Evolutionary conservation across 2,797 vertebrate species (phyloP).

Genomic region (Myripristis murdjan): DNA sequence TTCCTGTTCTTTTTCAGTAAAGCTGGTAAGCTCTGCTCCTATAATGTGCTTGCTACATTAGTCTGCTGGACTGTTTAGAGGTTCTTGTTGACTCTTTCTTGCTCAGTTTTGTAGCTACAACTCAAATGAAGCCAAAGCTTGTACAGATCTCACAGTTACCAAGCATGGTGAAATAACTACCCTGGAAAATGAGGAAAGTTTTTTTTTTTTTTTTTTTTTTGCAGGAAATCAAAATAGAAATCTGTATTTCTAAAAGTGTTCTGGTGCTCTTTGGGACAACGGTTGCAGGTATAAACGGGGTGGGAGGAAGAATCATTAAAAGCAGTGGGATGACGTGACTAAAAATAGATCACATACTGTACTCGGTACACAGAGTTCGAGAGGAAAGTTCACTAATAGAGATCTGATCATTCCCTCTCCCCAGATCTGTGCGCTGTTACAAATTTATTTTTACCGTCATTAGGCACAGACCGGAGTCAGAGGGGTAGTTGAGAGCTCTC

Average conservation of each 20-base stretch:
- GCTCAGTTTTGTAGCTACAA: background rate
- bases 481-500: background rate
- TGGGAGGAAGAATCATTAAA: no score
- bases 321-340: no score
- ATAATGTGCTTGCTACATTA: background rate
- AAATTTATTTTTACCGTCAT: background rate
- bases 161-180: no score
- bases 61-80: background rate
- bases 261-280: no score
- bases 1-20: no score
- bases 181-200: no score
- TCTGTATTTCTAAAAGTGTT: no score
- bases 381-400: slow-evolving; percentile 8
- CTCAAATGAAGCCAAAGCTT: background rate
- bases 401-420: background rate
- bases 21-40: no score
- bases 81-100: background rate
- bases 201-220: no score
- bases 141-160: no score
- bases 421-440: background rate
- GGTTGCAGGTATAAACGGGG: no score
- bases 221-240: no score
- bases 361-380: slow-evolving; percentile 2
- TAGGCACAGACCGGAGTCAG: background rate
- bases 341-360: background rate